phyloP scores from a whole-genome alignment of 2,797 vertebrate genomes.

The Pithecia hirsuta region DNA sequence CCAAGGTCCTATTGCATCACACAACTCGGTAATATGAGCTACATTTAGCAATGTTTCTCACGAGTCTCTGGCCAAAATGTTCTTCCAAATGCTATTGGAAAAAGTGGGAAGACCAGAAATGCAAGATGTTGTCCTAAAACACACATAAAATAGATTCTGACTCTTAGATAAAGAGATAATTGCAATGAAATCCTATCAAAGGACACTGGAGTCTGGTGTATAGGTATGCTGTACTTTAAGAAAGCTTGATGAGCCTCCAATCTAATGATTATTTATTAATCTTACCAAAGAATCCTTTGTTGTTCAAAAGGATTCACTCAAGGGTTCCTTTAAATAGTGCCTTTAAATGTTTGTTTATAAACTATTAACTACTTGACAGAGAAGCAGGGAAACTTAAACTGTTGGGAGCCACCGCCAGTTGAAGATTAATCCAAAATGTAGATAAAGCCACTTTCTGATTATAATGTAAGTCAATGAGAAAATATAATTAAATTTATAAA shows the following conservation, averaged over 20 bases:
- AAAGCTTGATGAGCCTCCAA: conserved; percentile 53
- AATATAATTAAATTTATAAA: conserved; percentile 80
- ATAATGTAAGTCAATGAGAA: conserved; percentile 80
- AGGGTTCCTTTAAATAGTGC: conserved; percentile 74
- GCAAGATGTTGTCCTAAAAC: conserved; percentile 1
- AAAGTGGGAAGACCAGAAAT: conserved; percentile 2
- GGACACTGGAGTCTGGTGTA: conserved; percentile 34
- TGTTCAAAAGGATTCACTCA: conserved; percentile 71
- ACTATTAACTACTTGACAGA: conserved; percentile 79
- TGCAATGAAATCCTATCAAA: conserved; percentile 40
- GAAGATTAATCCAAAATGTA: conserved; percentile 79
- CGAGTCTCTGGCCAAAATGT: conserved; percentile 18
- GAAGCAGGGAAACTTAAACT: conserved; percentile 78
- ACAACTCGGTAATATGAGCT: background rate
- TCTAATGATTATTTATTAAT: conserved; percentile 76
- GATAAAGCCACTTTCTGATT: conserved; percentile 79
- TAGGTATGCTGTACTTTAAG: conserved; percentile 42
- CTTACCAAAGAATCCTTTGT: conserved; percentile 72
- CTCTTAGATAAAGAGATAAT: conserved; percentile 18
- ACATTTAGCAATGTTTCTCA: background rate
- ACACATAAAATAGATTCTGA: conserved; percentile 20
- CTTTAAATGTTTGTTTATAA: conserved; percentile 81
- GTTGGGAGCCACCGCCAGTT: conserved; percentile 74
- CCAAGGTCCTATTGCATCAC: background rate
- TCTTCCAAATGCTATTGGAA: conserved; percentile 43